Evolutionary conservation across 2,888 invertebrate species (phyloP), one percentile per base, ranked within the genome.

Genomic region (Patella caerulea): DNA sequence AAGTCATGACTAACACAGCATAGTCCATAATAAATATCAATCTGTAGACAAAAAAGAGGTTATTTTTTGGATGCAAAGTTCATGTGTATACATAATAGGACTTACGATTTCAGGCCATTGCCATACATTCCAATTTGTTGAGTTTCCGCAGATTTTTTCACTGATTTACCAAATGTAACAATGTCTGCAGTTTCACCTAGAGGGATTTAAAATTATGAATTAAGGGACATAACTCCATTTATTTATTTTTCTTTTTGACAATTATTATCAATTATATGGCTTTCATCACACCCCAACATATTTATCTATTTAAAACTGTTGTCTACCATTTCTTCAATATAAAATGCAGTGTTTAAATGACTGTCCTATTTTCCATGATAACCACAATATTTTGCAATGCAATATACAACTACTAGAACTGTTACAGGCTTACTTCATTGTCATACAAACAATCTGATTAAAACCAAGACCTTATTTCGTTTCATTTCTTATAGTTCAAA

Each of bases 71-170:
- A 15, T 17, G 24, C 11, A 56, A 59, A 65, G 72, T 55, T 15
- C 12, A 2, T 9, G n/a, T 9, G n/a, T 17, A 15, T 55, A 76
- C 45, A 72, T 0, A 24, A 19, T n/a, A 17, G 78, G 7, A 92
- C 91, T 89, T 88, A 92, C 92, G 92, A 92, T 89, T 93, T 93
- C 75, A 93, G 85, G 71, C 93, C 93, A 86, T 92, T 92, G 79
- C 93, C 93, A 81, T 93, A 93, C 90, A 92, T 92, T 29, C 93
- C 93, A 83, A 93, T 92, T 81, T 90, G 87, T 54, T 89, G 88
- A 15, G 90, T 88, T 78, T 92, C 92, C 29, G 87, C 79, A 34
- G 87, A 85, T 75, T 88, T 87, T 81, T 92, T 92, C 3, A 84
- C 83, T 29, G 92, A 92, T 81, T 90, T 89, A 24, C 92, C 92